A percentile compares a stretch with the other conserved stretches of the same genome.
Conservation (phyloP, 2,113 vertebrate genomes). For the Himantopus leucocephalus region DNA sequence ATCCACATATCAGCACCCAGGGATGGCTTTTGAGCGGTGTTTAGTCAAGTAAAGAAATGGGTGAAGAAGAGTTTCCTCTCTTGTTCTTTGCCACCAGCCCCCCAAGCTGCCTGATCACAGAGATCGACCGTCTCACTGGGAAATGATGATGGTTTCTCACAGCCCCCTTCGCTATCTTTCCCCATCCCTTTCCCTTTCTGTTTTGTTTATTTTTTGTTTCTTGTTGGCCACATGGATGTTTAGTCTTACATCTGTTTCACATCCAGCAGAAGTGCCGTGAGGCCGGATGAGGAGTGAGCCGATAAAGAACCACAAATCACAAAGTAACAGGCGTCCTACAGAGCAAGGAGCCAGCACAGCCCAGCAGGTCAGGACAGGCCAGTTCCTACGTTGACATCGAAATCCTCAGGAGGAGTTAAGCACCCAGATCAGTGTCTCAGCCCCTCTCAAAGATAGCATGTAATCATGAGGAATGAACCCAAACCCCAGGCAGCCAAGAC, state of each 20-base stretch:
- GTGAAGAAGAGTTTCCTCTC: background rate
- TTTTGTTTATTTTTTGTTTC: background rate
- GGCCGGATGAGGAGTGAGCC: fast-evolving
- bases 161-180: background rate
- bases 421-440: background rate
- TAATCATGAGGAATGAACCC: background rate
- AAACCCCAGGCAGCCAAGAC: background rate
- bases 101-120: background rate
- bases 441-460: background rate
- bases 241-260: background rate
- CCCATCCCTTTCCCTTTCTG: background rate
- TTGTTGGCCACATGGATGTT: background rate
- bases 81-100: background rate
- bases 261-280: fast-evolving
- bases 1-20: background rate
- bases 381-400: background rate
- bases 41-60: background rate
- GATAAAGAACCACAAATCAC: background rate
- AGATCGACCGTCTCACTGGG: fast-evolving
- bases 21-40: background rate
- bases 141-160: background rate
- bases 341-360: background rate
- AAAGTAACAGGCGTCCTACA: background rate
- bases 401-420: background rate
- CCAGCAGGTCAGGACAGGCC: fast-evolving